Evolutionary conservation across 2,888 invertebrate species (phyloP), one percentile per base, ranked within the genome.

Genomic region (Pollenia griseotomentosa): DNA sequence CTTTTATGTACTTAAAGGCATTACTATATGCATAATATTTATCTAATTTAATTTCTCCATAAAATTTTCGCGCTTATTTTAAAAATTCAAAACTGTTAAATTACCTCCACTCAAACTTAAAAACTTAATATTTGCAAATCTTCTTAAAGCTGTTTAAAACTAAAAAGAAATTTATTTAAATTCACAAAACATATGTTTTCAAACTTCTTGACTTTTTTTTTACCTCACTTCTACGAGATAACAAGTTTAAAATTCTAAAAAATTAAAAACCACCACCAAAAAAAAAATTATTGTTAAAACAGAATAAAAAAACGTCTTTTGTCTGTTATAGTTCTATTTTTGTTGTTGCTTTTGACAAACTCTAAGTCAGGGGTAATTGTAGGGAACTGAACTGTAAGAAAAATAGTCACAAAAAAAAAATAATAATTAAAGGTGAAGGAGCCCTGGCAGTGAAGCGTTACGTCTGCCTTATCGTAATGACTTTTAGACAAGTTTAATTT

Each of bases 391-490:
- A 55, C 0, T 68, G 14, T 33, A 70, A 59, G 57, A 44, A 65
- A 55, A 53, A 53, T 46, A 33, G 16, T 33, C 51, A 57, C 2
- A 40, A 14, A 40, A n/a, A 23, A 61, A 59, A 71, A 70, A 53
- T 65, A 63, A 77, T 71, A 87, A 84, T 84, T 83, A 77, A 73
- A 83, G 83, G 71, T 83, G 71, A 33, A 33, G 33, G 33, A 33
- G 33, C 33, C 48, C 23, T 33, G 33, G 71, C 87, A 83, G 40
- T 81, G 40, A 77, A 81, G 87, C 84, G 84, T 87, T 68, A 87
- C 81, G 77, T 66, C 42, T 55, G 63, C 59, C 44, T 77, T 71
- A 63, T 70, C 48, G 70, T 83, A 79, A 86, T 79, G 74, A 33
- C 53, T 63, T 55, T 65, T 65, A 33, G 46, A 65, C 63, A 46